phyloP scores from a whole-genome alignment of 1,140 invertebrate species.

The Pseudomyrmex cubaensis region DNA sequence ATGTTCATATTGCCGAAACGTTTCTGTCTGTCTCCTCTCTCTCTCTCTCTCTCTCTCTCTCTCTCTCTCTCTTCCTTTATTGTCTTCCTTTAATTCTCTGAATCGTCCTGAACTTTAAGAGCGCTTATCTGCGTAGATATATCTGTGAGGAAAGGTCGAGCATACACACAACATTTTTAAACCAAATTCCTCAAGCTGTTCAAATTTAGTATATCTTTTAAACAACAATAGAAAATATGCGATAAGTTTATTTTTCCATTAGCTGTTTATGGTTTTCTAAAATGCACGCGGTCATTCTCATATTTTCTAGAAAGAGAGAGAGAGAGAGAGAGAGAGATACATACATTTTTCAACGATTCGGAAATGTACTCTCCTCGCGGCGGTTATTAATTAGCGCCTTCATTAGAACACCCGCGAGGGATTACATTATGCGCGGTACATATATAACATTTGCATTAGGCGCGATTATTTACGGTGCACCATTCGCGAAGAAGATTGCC shows the following conservation, averaged over 20 bases:
- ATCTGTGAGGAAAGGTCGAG: too few species aligned
- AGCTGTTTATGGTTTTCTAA: not conserved
- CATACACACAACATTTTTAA: too few species aligned
- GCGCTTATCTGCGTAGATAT: too few species aligned
- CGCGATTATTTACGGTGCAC: conserved; percentile 42
- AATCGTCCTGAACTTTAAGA: too few species aligned
- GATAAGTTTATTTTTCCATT: too few species aligned
- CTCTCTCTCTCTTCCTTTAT: too few species aligned
- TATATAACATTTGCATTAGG: conserved; percentile 29
- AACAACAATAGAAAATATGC: too few species aligned
- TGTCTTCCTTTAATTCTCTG: too few species aligned
- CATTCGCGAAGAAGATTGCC: conserved; percentile 32
- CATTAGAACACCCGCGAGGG: not conserved
- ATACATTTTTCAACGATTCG: not conserved
- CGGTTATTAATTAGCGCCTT: not conserved
- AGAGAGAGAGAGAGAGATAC: not conserved
- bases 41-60: too few species aligned
- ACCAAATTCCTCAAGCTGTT: too few species aligned
- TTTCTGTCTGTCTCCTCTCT: not conserved
- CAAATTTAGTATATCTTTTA: too few species aligned
- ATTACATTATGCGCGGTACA: conserved; percentile 22
- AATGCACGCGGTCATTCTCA: not conserved
- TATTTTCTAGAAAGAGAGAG: not conserved
- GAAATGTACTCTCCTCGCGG: not conserved
- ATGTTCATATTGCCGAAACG: not conserved